Evolutionary conservation across 2,888 invertebrate genomes (phyloP).

Genomic region (Agrenia bidenticulata): DNA sequence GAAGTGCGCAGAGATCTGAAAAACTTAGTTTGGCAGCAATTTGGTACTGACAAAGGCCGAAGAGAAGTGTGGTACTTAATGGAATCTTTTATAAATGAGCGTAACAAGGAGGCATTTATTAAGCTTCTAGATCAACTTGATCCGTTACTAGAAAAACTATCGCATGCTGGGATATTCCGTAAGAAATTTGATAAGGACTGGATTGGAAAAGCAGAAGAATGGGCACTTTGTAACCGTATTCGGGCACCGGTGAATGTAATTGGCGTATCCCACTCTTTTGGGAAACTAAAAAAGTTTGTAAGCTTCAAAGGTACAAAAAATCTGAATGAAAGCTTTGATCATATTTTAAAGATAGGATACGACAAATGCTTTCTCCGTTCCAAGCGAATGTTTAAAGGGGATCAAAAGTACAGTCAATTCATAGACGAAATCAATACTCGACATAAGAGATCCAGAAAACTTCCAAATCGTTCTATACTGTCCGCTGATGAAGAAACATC

Average conservation of each 20-base stretch:
- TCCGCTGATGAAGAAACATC: constrained; percentile 7
- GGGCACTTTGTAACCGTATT: constrained; percentile 40
- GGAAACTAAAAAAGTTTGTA: constrained; percentile 48
- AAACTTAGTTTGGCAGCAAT: constrained; percentile 34
- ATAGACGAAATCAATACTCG: constrained; percentile 34
- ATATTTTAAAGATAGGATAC: constrained; percentile 51
- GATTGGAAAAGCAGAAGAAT: constrained; percentile 33
- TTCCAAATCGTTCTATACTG: neutral
- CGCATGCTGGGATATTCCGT: constrained; percentile 26
- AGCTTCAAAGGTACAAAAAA: constrained; percentile 49
- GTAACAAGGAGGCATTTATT: constrained; percentile 7
- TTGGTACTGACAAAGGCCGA: constrained; percentile 29
- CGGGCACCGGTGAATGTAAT: constrained; percentile 33
- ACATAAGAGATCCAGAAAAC: constrained; percentile 20
- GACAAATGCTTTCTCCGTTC: constrained; percentile 49
- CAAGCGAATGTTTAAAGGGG: constrained; percentile 49
- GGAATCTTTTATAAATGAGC: constrained; percentile 21
- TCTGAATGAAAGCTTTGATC: constrained; percentile 38
- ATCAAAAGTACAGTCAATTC: constrained; percentile 40
- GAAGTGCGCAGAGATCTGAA: constrained; percentile 39
- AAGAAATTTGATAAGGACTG: constrained; percentile 39
- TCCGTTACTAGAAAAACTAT: constrained; percentile 15
- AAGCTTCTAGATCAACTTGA: constrained; percentile 18
- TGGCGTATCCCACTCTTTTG: constrained; percentile 41
- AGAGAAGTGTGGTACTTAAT: constrained; percentile 20